Evolutionary conservation across 2,113 vertebrate species (phyloP), one percentile per base, ranked within the genome.

Genomic region (Oenanthe oenanthe): DNA sequence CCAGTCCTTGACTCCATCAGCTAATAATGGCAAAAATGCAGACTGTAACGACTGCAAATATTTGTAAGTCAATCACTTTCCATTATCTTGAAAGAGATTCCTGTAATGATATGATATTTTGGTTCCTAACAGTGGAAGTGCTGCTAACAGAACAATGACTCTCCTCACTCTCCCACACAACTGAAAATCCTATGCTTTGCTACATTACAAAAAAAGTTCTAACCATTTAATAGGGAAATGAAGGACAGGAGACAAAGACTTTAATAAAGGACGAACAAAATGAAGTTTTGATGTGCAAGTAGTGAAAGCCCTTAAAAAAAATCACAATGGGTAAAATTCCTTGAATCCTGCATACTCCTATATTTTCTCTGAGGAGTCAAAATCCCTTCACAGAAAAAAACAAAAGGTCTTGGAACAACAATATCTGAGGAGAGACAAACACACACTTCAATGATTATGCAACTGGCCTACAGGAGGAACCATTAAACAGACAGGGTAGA

Each of bases 381-480:
- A 76, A 88, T 14, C 42, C 38, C 21, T 63, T 66, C 18, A 66
- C 0, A 66, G 9, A 60, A 26, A 43, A 54, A 50, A 51, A 34
- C 34, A 68, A 70, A 19, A 4, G 21, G 38, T 24, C 25, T 54
- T 28, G 12, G n/a, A 89, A 81, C 32, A 87, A 56, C 22, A 74
- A 1, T 6, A 84, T 61, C 42, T 76, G 67, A 76, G 72, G 47
- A 88, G 40, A 78, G 8, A 91, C 89, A 77, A 65, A 87, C 43
- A 89, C 25, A 83, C 19, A 81, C 42, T 89, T 45, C 48, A 90
- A 31, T 38, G 66, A 85, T 88, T 74, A 92, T 71, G 60, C 48
- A 92, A 90, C 18, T 31, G 53, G 67, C 29, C 82, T 76, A 93
- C 32, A 83, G 72, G 86, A 89, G 61, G 68, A 84, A 94, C 57